Base-by-base conservation (phyloP, 2,888 invertebrate species). In the Euplagia quadripunctaria region DNA sequence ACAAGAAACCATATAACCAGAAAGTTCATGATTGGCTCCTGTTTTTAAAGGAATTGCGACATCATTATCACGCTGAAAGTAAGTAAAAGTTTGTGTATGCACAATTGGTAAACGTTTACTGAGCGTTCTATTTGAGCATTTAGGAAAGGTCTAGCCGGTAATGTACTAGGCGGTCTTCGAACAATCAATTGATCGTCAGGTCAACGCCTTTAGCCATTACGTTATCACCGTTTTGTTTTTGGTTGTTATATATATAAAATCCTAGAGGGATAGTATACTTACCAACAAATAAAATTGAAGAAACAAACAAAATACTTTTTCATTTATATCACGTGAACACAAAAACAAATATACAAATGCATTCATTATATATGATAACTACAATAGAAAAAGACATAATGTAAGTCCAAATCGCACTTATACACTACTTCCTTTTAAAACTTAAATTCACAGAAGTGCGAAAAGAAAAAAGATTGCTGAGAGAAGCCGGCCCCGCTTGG, bases 1-100 rank as follows among this genome's bases (percentile, higher is more conserved):
- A 87, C 17, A 92, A 85, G 4, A 94, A 94, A 85, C 94, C 95
- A 3, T 95, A 94, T 76, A 95, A 95, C 73, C 88, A 92, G 77
- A 92, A 88, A 89, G 95, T 95, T 4, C 94, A 94, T 65, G 74
- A 84, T 20, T 95, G 95, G 95, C 88, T 94, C 0, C 85, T 81
- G 76, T 94, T 88, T 88, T 80, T 95, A 68, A 93, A 78, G 77
- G 94, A 94, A 70, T 82, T 94, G 16, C 91, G 79, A 84, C 85
- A 87, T 75, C 87, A 90, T 74, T 89, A 82, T 68, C 84, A 85
- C 76, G 85, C 87, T 77, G 91, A 94, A 92, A 89, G 95, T 94
- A 87, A 68, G 68, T 65, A 42, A 31, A 41, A 41, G 8, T 68
- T 52, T 14, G 11, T 46, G 43, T 46, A 20, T 66, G 58, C 11